A percentile compares a stretch with the other conserved stretches of the same genome.
phyloP scores from a whole-genome alignment of 2,797 vertebrate species.

The Thaleichthys pacificus region DNA sequence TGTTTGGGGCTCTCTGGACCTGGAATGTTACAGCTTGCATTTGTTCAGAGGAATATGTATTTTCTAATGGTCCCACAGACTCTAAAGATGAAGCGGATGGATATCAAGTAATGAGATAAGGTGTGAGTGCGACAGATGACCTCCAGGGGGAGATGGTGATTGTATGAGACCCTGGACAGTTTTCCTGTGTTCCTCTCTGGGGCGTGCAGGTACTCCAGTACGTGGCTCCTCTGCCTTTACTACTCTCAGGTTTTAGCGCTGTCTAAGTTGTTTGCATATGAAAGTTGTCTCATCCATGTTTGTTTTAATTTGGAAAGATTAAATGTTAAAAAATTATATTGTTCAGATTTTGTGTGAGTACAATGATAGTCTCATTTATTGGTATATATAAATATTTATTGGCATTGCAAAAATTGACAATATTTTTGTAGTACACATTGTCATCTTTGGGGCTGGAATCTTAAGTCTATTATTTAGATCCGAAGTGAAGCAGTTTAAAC shows the following conservation, averaged over 20 bases:
- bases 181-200: neutral
- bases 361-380: neutral
- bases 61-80: slow-evolving; percentile 10
- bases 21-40: slow-evolving; percentile 29
- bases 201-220: neutral
- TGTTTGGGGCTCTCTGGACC: slow-evolving; percentile 3
- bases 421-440: slow-evolving; percentile 3
- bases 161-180: slow-evolving; percentile 18
- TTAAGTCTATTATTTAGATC: neutral
- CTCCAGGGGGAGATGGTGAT: slow-evolving; percentile 61
- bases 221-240: neutral
- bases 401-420: too few species aligned
- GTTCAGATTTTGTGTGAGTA: neutral
- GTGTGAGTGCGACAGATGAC: slow-evolving; percentile 30
- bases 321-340: neutral
- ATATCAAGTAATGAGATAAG: slow-evolving; percentile 9
- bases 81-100: slow-evolving; percentile 4
- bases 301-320: neutral
- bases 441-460: neutral
- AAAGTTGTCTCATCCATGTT: neutral
- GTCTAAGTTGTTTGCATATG: slow-evolving; percentile 3
- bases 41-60: slow-evolving; percentile 3
- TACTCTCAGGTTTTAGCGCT: neutral
- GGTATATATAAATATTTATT: too few species aligned
- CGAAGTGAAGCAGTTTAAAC: neutral